Percentiles rank a stretch among this genome's conserved stretches.
phyloP scores from a whole-genome alignment of 2,888 invertebrate genomes.

The Trimorus sp. region DNA sequence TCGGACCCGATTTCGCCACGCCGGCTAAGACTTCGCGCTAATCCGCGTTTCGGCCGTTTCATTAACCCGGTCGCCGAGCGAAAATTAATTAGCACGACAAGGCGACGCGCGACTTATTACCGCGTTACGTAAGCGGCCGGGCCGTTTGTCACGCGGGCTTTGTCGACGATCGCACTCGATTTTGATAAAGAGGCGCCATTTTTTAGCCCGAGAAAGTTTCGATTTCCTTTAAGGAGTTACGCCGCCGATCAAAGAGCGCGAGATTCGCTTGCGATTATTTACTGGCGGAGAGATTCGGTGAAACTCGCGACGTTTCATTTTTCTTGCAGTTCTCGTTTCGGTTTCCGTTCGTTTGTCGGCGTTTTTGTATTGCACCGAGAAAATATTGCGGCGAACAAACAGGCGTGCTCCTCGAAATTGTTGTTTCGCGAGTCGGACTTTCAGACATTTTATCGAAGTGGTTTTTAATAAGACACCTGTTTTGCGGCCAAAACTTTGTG shows the following conservation, averaged over 20 bases:
- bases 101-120: constrained; percentile 35
- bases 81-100: constrained; percentile 44
- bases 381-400: too few species aligned
- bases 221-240: constrained; percentile 16
- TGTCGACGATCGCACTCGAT: constrained; percentile 9
- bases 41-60: neutral
- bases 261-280: constrained; percentile 29
- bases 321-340: neutral
- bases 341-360: neutral
- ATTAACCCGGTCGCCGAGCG: constrained; percentile 4
- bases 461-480: too few species aligned
- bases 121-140: constrained; percentile 14
- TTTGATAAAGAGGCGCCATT: constrained; percentile 18
- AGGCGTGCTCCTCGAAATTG: too few species aligned
- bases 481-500: too few species aligned
- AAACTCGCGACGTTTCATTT: constrained; percentile 22
- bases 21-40: constrained; percentile 28
- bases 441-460: too few species aligned
- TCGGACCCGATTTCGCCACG: constrained; percentile 14
- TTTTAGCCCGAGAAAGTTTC: constrained; percentile 10
- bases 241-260: constrained; percentile 10
- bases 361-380: too few species aligned
- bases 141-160: constrained; percentile 11
- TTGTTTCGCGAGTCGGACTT: too few species aligned
- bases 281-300: constrained; percentile 7